Percentiles rank a stretch among this genome's conserved stretches.
Conservation (phyloP, 2,888 invertebrate species). For the Sesia bembeciformis region DNA sequence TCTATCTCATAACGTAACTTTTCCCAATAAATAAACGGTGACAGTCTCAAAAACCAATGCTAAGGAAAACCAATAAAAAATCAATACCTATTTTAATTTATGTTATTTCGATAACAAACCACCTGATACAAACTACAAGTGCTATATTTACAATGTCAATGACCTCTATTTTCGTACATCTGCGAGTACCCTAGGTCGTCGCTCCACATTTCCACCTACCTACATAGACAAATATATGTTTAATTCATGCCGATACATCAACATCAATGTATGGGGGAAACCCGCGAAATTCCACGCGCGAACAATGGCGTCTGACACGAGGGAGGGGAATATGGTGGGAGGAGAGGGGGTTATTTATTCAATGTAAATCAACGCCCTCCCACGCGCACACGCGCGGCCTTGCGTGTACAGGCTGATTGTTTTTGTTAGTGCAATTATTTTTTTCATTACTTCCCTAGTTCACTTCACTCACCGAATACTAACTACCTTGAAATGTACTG, state of each 20-base stretch:
- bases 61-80: too few relatives aligned
- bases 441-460: too few relatives aligned
- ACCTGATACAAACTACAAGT: background rate
- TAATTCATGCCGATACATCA: background rate
- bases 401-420: slow-evolving; percentile 5
- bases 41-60: too few relatives aligned
- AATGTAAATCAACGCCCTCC: slow-evolving; percentile 21
- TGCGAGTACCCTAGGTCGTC: background rate
- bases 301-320: background rate
- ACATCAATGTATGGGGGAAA: slow-evolving; percentile 3
- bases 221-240: background rate
- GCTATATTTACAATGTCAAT: background rate
- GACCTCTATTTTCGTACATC: background rate
- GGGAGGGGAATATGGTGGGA: background rate
- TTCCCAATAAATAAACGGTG: too few relatives aligned
- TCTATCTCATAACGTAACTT: too few relatives aligned
- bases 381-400: slow-evolving; percentile 17
- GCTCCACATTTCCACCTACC: background rate
- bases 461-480: too few relatives aligned
- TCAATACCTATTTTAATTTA: too few relatives aligned
- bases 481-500: too few relatives aligned
- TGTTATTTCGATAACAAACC: too few relatives aligned
- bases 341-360: slow-evolving; percentile 14
- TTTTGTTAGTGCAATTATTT: background rate
- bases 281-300: slow-evolving; percentile 6